Evolutionary conservation across 2,888 invertebrate species (phyloP), one percentile per base, ranked within the genome.

Genomic region (Prosopocoilus inquinatus): DNA sequence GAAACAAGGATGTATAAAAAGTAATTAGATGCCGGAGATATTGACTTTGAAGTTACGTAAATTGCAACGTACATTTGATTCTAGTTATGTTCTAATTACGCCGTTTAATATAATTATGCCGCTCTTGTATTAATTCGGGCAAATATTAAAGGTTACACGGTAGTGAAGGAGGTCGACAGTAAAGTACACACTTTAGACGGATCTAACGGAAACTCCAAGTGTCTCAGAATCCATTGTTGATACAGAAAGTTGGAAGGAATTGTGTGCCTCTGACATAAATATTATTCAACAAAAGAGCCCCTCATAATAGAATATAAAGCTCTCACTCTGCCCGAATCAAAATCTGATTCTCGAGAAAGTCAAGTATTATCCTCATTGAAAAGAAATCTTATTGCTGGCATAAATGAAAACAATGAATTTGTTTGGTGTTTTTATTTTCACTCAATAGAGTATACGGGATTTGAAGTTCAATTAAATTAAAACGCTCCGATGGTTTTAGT

Each of bases 221-320:
- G 69, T 65, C 65, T 66, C 59, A 59, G 65, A 68, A 64, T 61
- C 71, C 65, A 72, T 73, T 72, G 71, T 73, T 73, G 71, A 72
- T 70, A 68, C 63, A 69, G 70, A 69, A 69, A 71, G 69, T 70
- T 68, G 65, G 69, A 28, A 28, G 20, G 20, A 71, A 70, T 69
- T 70, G 69, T 69, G 68, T 70, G 70, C 65, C 65, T 65, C 70
- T 70, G 72, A 72, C 70, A 71, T 70, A 71, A 73, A 72, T 72
- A 72, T 73, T 72, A 70, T 71, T 71, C 67, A 69, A 73, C 72
- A 71, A 71, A 70, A 66, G 71, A 60, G 63, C 61, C 49, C 62
- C 66, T 68, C 67, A 70, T 70, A 70, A 72, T 68, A 59, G 70
- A 67, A 69, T 63, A 69, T 69, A 70, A 71, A 70, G 70, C 69